A percentile compares a stretch with the other conserved stretches of the same genome.
These are phyloP conservation scores for Ranitomeya imitator DNA, from an alignment of 2,113 vertebrate species.

Conservation along the genomic window DNA sequence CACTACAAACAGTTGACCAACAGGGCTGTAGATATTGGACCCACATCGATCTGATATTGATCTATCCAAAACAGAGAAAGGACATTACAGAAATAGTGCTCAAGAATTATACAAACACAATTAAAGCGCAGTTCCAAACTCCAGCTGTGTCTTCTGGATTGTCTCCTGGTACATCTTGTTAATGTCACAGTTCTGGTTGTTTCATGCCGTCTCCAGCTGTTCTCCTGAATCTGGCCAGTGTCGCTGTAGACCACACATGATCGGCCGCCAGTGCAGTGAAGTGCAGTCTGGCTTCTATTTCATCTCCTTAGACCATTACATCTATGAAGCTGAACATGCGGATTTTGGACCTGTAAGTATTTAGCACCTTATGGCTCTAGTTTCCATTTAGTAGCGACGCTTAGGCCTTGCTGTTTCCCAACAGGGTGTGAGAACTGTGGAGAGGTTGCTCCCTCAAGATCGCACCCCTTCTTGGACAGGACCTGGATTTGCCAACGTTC, in stretches of 20 bases:
- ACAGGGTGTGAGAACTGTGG: conserved; percentile 83
- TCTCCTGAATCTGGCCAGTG: conserved; percentile 88
- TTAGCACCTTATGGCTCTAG: neutral
- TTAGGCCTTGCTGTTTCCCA: neutral
- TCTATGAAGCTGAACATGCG: conserved; percentile 91
- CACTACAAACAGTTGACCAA: too few relatives aligned
- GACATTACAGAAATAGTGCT: neutral
- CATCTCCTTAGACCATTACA: conserved; percentile 92
- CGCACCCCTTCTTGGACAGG: conserved; percentile 93
- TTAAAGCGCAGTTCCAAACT: neutral
- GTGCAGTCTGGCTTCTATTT: conserved; percentile 95
- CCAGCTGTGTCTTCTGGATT: neutral
- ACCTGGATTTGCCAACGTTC: conserved; percentile 87
- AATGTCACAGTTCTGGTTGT: neutral
- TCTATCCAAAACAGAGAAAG: neutral
- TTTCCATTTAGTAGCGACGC: neutral
- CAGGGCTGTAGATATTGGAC: too few relatives aligned
- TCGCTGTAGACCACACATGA: conserved; percentile 86
- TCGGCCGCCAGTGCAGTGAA: conserved; percentile 88
- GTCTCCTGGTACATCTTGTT: neutral
- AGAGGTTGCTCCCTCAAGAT: conserved; percentile 81
- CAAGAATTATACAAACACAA: neutral
- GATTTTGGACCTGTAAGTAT: conserved; percentile 87
- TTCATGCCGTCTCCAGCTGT: conserved; percentile 74
- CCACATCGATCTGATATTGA: too few relatives aligned